Evolutionary conservation across 1,140 invertebrate species (phyloP).

Genomic region (Drosophila neocordata): DNA sequence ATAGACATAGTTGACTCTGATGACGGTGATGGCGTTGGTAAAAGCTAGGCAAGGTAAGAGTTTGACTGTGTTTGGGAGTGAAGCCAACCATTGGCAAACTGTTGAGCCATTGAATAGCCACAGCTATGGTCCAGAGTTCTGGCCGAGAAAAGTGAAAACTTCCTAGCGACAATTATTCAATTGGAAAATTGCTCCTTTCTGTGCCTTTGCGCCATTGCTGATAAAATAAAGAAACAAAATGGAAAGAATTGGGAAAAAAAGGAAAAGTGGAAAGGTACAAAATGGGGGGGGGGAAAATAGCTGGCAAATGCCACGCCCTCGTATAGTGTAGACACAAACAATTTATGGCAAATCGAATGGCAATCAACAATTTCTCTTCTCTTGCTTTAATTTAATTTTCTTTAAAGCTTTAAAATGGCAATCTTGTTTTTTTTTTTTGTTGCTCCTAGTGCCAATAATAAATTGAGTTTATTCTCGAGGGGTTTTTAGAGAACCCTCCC

Average conservation of each 20-base stretch:
- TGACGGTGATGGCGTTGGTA: too few relatives aligned
- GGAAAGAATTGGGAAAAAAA: conserved; percentile 24
- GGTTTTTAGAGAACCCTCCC: conserved; percentile 17
- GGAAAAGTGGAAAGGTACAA: conserved; percentile 16
- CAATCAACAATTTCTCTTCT: conserved; percentile 59
- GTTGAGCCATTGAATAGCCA: conserved; percentile 76
- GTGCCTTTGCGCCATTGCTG: conserved; percentile 20
- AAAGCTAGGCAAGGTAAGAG: conserved; percentile 5
- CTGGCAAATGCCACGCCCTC: conserved; percentile 38
- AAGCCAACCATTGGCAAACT: conserved; percentile 66
- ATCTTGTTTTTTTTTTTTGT: conserved; percentile 33
- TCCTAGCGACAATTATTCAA: conserved; percentile 79
- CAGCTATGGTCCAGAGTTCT: conserved; percentile 25
- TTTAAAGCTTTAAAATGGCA: conserved; percentile 76
- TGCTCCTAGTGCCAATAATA: conserved; percentile 70
- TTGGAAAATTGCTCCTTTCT: conserved; percentile 76
- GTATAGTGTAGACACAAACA: conserved; percentile 17
- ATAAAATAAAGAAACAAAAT: conserved; percentile 49
- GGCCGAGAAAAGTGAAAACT: conserved; percentile 75
- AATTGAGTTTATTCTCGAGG: conserved; percentile 76
- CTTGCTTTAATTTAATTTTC: conserved; percentile 74
- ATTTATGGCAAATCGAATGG: conserved; percentile 60
- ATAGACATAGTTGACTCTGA: conserved; percentile 20
- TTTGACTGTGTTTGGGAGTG: conserved; percentile 27
- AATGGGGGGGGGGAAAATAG: background rate